phyloP scores from a whole-genome alignment of 2,113 vertebrate species.

The Vombatus ursinus region DNA sequence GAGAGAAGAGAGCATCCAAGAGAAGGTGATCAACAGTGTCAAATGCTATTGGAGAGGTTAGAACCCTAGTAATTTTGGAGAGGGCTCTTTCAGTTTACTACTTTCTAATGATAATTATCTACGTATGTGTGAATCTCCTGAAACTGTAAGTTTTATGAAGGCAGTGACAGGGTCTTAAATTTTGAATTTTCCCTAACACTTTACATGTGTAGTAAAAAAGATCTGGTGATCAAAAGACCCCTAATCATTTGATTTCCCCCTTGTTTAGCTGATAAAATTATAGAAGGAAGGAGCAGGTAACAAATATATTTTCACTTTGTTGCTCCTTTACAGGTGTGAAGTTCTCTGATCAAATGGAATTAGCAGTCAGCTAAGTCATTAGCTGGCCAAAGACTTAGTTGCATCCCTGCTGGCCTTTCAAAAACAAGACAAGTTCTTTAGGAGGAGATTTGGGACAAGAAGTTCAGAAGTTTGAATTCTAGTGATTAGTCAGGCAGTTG shows the following conservation, averaged over 20 bases:
- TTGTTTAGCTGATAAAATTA: neutral
- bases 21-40: neutral
- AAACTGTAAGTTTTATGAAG: neutral
- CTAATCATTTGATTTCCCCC: no score
- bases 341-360: neutral
- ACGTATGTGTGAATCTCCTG: neutral
- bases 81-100: neutral
- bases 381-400: no score
- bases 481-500: no score
- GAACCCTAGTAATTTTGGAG: neutral
- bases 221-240: neutral
- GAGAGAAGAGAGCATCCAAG: neutral
- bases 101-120: neutral
- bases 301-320: neutral
- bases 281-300: neutral
- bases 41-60: neutral
- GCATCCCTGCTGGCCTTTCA: no score
- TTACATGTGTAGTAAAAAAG: neutral
- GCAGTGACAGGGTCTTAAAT: neutral
- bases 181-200: neutral
- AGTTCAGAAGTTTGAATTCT: no score
- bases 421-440: no score
- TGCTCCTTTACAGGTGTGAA: neutral
- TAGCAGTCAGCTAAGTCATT: no score
- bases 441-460: no score